These are phyloP conservation scores for Micropoecilia bifurca DNA, from an alignment of 2,797 vertebrate species.

Conservation along the genomic window DNA sequence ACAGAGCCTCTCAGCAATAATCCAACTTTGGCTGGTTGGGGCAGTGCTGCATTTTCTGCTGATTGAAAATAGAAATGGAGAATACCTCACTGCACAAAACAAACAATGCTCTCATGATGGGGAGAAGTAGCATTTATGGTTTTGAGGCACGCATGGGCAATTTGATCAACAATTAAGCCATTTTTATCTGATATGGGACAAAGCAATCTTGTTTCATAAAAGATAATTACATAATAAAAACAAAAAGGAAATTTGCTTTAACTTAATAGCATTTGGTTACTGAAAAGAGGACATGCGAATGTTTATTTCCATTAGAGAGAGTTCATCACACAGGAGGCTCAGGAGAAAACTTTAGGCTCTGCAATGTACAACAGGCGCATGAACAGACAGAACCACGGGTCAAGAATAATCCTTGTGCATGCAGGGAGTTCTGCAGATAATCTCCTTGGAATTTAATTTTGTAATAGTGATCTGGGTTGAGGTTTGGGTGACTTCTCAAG, in stretches of 20 bases:
- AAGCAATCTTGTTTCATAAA: background rate
- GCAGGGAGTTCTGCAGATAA: conserved; percentile 13
- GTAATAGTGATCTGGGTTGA: conserved; percentile 17
- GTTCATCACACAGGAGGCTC: background rate
- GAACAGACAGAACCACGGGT: background rate
- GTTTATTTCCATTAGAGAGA: background rate
- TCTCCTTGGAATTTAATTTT: conserved; percentile 41
- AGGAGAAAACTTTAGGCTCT: background rate
- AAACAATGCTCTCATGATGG: background rate
- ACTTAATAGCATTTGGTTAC: background rate
- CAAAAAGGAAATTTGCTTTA: background rate
- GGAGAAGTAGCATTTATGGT: background rate
- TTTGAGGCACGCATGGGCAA: background rate
- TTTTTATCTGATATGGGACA: background rate
- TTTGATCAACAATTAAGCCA: background rate
- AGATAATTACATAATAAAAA: background rate
- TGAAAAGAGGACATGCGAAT: conserved; percentile 1
- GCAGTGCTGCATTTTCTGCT: background rate
- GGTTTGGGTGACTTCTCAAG: conserved; percentile 9
- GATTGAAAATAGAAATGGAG: background rate
- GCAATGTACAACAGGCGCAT: background rate
- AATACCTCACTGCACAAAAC: background rate
- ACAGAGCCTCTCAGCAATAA: background rate
- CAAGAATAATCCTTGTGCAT: conserved; percentile 7
- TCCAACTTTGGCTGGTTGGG: background rate